These are phyloP conservation scores for Centropus unirufus DNA, from an alignment of 2,113 vertebrate genomes.

Conservation along the genomic window DNA sequence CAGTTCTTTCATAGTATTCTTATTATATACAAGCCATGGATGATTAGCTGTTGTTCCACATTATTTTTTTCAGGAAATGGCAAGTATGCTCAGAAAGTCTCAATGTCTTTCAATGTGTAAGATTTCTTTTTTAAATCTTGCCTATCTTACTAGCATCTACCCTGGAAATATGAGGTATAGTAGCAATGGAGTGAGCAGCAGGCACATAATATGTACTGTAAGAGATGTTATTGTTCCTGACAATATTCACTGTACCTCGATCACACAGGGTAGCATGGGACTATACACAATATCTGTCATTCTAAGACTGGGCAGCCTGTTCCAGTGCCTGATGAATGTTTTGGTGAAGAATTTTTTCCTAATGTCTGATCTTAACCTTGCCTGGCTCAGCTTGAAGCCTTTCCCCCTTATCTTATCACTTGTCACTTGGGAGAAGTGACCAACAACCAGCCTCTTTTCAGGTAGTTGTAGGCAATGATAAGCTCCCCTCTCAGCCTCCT, in stretches of 20 bases:
- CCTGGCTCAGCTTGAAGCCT: too few species aligned
- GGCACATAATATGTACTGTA: neutral
- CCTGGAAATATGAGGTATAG: neutral
- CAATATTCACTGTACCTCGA: neutral
- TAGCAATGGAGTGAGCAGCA: neutral
- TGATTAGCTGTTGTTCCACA: neutral
- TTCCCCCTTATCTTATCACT: too few species aligned
- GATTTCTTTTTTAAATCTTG: neutral
- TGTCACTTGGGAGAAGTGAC: too few species aligned
- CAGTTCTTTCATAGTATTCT: neutral
- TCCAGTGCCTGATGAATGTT: too few species aligned
- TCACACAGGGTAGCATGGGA: neutral
- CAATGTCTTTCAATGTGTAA: neutral
- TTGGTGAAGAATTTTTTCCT: too few species aligned
- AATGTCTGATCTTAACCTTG: too few species aligned
- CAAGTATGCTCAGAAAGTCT: neutral
- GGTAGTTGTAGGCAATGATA: too few species aligned
- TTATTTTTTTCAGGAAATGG: neutral
- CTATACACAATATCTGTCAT: neutral
- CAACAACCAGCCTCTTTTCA: too few species aligned
- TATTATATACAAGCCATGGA: neutral
- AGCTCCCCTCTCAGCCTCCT: too few species aligned
- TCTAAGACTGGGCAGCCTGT: neutral
- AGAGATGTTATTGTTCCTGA: neutral
- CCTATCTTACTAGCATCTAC: neutral